Base-by-base conservation (phyloP, 2,113 vertebrate species). In the Chlorodrepanis virens region DNA sequence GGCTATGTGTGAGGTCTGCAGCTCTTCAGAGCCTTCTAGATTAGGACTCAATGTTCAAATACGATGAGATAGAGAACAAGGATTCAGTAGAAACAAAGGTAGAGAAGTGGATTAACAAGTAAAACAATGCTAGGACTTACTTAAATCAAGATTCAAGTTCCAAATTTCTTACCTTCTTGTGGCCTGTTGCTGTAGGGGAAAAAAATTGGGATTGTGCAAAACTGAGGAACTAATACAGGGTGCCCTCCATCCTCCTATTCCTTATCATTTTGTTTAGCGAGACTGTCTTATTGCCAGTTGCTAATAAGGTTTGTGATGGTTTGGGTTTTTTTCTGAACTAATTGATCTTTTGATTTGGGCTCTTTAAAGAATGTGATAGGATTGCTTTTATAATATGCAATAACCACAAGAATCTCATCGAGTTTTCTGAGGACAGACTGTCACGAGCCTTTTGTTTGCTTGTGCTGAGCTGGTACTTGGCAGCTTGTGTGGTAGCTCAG, bases 401-500 rank as follows among this genome's bases (percentile, higher is more conserved):
- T 88, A 96, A 93, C 90, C 79, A 74, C 60, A 61, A 95, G 90
- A 72, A 92, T 65, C 59, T 91, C 28, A 15, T 12, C 0, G 37
- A 93, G 83, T 90, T 96, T 91, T 94, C 84, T 76, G 75, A 97
- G 94, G 94, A 94, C 92, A 91, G 59, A 21, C 69, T 96, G 74
- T 95, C 94, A 80, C 45, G 37, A 39, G 70, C 77, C 44, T 56
- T 95, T 91, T 96, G 77, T 96, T 96, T 93, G 59, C 64, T 64
- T 92, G 33, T 89, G 86, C 74, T 85, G 89, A 25, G 29, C 37
- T 89, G 6, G 44, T 40, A 78, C 80, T 94, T 97, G 74, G 69
- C 80, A 83, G 54, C 91, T 88, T 25, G 68, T 54, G 35, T 70
- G 63, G 77, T 12, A 93, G 72, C 70, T 94, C 91, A 90, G 67